phyloP scores from a whole-genome alignment of 2,888 invertebrate species.

The Matsumyia berberina region DNA sequence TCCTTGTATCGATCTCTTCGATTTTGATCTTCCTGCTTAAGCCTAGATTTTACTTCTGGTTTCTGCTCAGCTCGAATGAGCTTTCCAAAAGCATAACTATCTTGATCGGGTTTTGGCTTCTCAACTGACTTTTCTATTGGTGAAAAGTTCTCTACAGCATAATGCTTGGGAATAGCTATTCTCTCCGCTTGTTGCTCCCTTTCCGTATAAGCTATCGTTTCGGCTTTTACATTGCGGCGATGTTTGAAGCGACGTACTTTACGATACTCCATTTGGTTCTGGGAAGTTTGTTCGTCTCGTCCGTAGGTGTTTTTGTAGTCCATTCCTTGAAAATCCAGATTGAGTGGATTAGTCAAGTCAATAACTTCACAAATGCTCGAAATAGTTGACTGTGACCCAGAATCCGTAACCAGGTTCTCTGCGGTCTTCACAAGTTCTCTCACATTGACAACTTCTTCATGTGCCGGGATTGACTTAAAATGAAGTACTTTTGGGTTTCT shows the following conservation, averaged over 20 bases:
- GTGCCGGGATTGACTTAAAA: slow-evolving; percentile 77
- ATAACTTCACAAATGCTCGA: slow-evolving; percentile 81
- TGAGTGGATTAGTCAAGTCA: slow-evolving; percentile 82
- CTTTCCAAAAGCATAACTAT: slow-evolving; percentile 71
- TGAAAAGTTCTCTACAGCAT: slow-evolving; percentile 60
- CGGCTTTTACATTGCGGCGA: slow-evolving; percentile 78
- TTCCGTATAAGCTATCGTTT: slow-evolving; percentile 78
- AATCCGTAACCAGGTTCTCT: slow-evolving; percentile 80
- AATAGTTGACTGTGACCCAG: slow-evolving; percentile 79
- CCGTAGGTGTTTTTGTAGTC: slow-evolving; percentile 82
- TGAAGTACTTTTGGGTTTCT: slow-evolving; percentile 80
- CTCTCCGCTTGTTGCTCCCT: slow-evolving; percentile 79
- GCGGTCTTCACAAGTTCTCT: slow-evolving; percentile 81
- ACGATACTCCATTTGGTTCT: slow-evolving; percentile 81
- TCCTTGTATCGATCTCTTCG: slow-evolving; percentile 80
- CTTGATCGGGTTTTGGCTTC: background rate
- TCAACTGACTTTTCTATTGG: background rate
- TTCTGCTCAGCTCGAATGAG: slow-evolving; percentile 80
- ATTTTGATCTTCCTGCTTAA: slow-evolving; percentile 77
- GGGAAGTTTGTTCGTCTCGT: slow-evolving; percentile 81
- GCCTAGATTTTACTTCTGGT: slow-evolving; percentile 77
- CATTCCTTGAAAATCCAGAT: slow-evolving; percentile 82
- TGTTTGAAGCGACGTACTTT: slow-evolving; percentile 81
- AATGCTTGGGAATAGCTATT: slow-evolving; percentile 78
- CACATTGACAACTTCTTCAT: slow-evolving; percentile 77